Evolutionary conservation across 2,113 vertebrate genomes (phyloP), one percentile per base, ranked within the genome.

Genomic region (Asarcornis scutulata): DNA sequence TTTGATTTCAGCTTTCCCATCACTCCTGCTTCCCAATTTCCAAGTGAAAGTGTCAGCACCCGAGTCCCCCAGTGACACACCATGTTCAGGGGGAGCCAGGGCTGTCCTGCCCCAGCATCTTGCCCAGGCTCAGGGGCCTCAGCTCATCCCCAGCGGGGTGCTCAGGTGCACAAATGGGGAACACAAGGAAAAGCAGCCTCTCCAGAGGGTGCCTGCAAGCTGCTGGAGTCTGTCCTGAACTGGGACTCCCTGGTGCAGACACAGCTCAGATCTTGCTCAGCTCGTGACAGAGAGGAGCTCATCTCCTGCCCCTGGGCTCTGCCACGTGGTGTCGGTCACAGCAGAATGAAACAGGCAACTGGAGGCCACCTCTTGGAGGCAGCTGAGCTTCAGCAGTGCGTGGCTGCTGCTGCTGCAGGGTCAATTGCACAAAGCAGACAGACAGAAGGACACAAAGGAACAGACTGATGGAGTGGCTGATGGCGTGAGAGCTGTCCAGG

Each of bases 351-450:
- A 3, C 34, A 63, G 86, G 63, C 53, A 46, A 26, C 62, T 52
- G 44, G 77, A 67, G 92, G 68, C 78, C 92, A 94, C 91, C 96
- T 97, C 88, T 95, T 95, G 94, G 92, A 92, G 92, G 88, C 94
- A 94, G 95, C 83, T 97, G 38, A 95, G 92, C 83, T 93, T 91
- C 91, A 95, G 58, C 69, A 81, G 86, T 72, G 88, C 31, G 2
- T 56, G 7, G 48, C 67, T 79, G 50, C 81, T 44, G 32, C 26
- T 10, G 22, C 92, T 42, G 86, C 11, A 14, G 56, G 18, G 36
- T 22, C 77, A 40, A 72, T 71, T 83, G 88, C 36, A 75, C 59
- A 40, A 74, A 73, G 75, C 38, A 76, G 75, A 38, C 44, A 74
- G 77, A 73, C 27, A 72, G 66, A 67, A 64, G 60, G 81, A 75